Evolutionary conservation across 2,888 invertebrate species (phyloP).

Genomic region (Hirtodrosophila alboralis): DNA sequence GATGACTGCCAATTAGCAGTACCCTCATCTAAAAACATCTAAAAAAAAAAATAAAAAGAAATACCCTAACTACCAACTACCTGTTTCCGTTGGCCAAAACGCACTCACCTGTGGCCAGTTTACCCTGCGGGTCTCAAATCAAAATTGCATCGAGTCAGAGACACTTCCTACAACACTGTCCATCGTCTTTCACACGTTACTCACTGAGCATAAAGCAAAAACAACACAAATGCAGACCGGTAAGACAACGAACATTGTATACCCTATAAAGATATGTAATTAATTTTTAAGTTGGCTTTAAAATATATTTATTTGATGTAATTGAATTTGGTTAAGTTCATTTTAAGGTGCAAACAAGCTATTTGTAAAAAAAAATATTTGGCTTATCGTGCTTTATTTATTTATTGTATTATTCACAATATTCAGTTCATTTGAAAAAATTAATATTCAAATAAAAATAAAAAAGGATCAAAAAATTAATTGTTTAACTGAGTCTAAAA

Average conservation of each 20-base stretch:
- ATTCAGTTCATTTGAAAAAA: no score
- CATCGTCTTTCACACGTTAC: constrained; percentile 66
- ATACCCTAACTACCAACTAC: constrained; percentile 33
- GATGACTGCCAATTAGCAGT: constrained; percentile 40
- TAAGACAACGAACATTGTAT: constrained; percentile 9
- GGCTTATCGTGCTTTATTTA: no score
- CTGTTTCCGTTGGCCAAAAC: constrained; percentile 43
- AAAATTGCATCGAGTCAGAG: constrained; percentile 62
- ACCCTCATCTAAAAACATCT: constrained; percentile 39
- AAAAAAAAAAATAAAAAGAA: no score
- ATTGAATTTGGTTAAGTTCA: no score
- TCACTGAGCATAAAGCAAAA: constrained; percentile 69
- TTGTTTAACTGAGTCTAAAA: no score
- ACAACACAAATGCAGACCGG: constrained; percentile 1
- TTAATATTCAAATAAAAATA: no score
- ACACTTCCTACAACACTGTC: constrained; percentile 58
- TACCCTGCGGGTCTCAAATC: constrained; percentile 62
- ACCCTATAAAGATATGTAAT: constrained; percentile 3
- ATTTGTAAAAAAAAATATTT: no score
- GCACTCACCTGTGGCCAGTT: constrained; percentile 69
- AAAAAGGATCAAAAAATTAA: no score
- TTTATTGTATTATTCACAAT: no score
- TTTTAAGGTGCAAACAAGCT: background rate
- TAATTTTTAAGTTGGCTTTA: no score
- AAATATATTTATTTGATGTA: no score